Conservation (phyloP, 2,113 vertebrate species). For the Romanogobio albipinnatus region DNA sequence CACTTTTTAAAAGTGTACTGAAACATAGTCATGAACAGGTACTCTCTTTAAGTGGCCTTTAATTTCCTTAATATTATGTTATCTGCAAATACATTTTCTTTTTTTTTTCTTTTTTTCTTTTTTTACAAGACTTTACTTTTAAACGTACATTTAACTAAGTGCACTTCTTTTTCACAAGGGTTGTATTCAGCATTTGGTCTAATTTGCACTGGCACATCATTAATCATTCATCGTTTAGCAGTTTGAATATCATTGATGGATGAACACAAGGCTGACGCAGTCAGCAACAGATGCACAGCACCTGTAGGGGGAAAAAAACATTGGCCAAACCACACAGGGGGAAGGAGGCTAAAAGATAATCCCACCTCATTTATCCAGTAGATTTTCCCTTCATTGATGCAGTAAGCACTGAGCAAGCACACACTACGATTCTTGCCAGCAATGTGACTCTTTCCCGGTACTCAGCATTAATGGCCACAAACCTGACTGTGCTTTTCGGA, state of each 20-base stretch:
- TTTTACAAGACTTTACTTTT: neutral
- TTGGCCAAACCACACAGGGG: neutral
- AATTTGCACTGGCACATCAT: neutral
- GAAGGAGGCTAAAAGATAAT: conserved; percentile 6
- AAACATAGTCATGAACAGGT: neutral
- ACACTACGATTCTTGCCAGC: neutral
- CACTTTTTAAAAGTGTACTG: neutral
- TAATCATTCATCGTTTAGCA: neutral
- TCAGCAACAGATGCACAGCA: conserved; percentile 20
- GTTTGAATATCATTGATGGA: conserved; percentile 22
- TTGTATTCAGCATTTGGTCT: neutral
- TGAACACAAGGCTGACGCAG: neutral
- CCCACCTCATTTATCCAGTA: conserved; percentile 32
- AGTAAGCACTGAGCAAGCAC: conserved; percentile 5
- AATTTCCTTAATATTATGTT: neutral
- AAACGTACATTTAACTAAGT: neutral
- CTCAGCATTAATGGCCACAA: conserved; percentile 20
- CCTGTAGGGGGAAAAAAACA: neutral
- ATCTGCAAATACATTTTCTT: neutral
- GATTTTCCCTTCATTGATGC: conserved; percentile 36
- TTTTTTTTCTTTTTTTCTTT: neutral
- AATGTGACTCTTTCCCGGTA: neutral
- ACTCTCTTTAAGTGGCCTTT: neutral
- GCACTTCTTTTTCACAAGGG: neutral
- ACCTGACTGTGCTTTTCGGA: conserved; percentile 7